phyloP scores from a whole-genome alignment of 2,113 vertebrate species.

The Ptyas mucosa region DNA sequence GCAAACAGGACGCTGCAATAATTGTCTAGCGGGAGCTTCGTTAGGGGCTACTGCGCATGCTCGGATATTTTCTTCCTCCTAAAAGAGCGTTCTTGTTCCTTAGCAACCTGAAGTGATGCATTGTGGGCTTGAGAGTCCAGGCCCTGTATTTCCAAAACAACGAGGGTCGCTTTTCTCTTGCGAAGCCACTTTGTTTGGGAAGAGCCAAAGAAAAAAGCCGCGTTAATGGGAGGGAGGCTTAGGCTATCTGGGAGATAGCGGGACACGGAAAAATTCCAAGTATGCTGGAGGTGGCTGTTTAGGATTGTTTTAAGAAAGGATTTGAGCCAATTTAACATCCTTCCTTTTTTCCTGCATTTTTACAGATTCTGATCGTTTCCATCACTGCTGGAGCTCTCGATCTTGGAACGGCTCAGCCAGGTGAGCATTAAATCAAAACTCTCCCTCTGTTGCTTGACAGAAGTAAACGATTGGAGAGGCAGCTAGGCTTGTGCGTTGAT shows the following conservation, averaged over 20 bases:
- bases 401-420: background rate
- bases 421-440: background rate
- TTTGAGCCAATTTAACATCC: background rate
- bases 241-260: background rate
- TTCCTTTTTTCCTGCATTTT: background rate
- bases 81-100: background rate
- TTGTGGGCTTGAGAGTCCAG: background rate
- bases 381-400: background rate
- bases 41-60: background rate
- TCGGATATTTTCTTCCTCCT: background rate
- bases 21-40: background rate
- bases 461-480: no score
- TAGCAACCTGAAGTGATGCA: slow-evolving; percentile 22
- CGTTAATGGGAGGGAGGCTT: background rate
- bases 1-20: background rate
- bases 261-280: background rate
- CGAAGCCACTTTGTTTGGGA: background rate
- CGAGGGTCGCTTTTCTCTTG: background rate
- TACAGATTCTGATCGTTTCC: background rate
- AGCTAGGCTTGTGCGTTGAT: background rate
- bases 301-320: background rate
- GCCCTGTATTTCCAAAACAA: background rate
- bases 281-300: background rate
- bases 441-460: background rate
- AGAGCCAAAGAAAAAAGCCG: background rate